Percentiles rank a stretch among this genome's conserved stretches.
These are phyloP conservation scores for Pipistrellus nathusii DNA, from an alignment of 2,797 vertebrate species.

Conservation along the genomic window DNA sequence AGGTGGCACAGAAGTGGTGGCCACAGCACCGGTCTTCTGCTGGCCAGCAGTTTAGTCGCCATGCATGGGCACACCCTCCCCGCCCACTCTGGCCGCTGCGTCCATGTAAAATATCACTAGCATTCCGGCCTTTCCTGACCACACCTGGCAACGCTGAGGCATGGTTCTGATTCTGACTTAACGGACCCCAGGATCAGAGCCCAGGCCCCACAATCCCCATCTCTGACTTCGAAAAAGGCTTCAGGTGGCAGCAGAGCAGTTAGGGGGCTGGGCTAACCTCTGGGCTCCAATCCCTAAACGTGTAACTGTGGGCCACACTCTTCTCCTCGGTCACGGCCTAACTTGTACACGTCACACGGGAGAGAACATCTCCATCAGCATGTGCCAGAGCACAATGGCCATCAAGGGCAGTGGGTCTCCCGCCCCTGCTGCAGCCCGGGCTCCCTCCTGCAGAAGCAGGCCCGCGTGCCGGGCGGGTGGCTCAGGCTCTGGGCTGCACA, in stretches of 20 bases:
- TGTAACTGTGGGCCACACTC: not conserved
- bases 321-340: not conserved
- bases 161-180: not conserved
- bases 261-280: not conserved
- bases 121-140: not conserved
- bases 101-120: not conserved
- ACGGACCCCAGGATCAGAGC: not conserved
- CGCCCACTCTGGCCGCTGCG: not conserved
- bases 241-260: not conserved
- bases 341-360: not conserved
- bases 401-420: not conserved
- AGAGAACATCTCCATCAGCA: too few species aligned
- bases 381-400: not conserved
- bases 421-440: fast-evolving
- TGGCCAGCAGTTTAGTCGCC: not conserved
- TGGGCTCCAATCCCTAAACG: not conserved
- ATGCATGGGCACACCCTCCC: not conserved
- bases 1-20: not conserved
- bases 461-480: not conserved
- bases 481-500: not conserved
- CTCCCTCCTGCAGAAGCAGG: not conserved
- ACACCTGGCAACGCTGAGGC: not conserved
- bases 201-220: not conserved
- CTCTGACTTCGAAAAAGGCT: not conserved
- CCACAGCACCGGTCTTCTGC: too few species aligned